Evolutionary conservation across 2,888 invertebrate species (phyloP).

Genomic region (Ophonus ardosiacus): DNA sequence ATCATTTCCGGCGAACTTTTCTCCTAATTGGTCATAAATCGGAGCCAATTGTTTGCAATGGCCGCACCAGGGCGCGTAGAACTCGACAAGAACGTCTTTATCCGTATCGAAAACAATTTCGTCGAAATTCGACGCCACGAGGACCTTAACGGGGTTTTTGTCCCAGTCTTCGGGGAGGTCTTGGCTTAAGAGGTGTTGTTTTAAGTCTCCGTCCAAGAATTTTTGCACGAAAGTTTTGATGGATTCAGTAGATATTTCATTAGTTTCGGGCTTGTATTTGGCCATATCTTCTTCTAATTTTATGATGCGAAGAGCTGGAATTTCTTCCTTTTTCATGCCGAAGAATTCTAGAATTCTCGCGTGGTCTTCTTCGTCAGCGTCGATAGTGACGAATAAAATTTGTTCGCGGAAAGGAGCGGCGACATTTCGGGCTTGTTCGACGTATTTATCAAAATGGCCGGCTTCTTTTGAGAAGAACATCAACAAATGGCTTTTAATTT

Average conservation of each 20-base stretch:
- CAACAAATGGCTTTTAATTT: conserved; percentile 97
- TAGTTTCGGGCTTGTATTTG: conserved; percentile 94
- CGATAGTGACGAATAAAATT: conserved; percentile 96
- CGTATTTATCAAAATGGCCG: conserved; percentile 88
- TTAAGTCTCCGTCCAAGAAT: conserved; percentile 94
- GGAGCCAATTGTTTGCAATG: conserved; percentile 99
- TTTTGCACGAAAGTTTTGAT: conserved; percentile 89
- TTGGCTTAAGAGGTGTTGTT: conserved; percentile 96
- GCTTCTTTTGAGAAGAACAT: conserved; percentile 95
- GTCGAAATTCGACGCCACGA: conserved; percentile 97
- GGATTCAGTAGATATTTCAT: conserved; percentile 84
- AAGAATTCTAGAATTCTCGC: conserved; percentile 99
- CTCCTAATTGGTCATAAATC: conserved; percentile 97
- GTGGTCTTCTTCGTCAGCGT: conserved; percentile 97
- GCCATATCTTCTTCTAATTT: conserved; percentile 98
- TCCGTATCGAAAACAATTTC: conserved; percentile 90
- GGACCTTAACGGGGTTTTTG: conserved; percentile 92
- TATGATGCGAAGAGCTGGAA: conserved; percentile 94
- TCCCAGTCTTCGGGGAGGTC: conserved; percentile 98
- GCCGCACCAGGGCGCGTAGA: conserved; percentile 99
- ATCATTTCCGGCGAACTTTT: conserved; percentile 91
- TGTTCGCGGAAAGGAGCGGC: conserved; percentile 94
- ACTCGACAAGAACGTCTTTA: conserved; percentile 98
- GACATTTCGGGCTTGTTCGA: conserved; percentile 87
- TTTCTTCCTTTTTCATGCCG: conserved; percentile 96